A percentile compares a stretch with the other conserved stretches of the same genome.
Conservation (phyloP, 1,140 invertebrate species). For the Drosophila bocki region DNA sequence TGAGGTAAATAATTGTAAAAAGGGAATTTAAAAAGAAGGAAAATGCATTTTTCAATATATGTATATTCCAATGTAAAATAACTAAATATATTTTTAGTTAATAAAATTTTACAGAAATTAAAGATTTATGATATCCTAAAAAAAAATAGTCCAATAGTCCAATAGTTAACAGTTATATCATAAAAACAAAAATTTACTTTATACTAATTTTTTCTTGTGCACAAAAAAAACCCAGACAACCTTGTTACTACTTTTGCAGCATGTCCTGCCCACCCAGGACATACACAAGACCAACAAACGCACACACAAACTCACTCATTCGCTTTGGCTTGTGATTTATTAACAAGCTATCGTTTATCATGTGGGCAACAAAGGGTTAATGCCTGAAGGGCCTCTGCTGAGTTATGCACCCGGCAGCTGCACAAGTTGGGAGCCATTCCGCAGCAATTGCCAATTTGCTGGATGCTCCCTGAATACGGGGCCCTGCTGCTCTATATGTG, state of each 20-base stretch:
- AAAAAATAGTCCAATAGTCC: too few relatives aligned
- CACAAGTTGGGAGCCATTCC: slow-evolving; percentile 31
- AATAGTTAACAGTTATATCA: too few relatives aligned
- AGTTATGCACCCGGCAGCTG: slow-evolving; percentile 42
- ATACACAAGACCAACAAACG: slow-evolving; percentile 25
- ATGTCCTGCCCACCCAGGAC: slow-evolving; percentile 27
- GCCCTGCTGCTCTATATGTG: not conserved
- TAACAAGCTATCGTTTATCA: slow-evolving; percentile 80
- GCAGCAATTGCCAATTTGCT: slow-evolving; percentile 53
- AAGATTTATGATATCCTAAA: too few relatives aligned
- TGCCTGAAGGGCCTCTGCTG: slow-evolving; percentile 35
- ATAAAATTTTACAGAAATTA: too few relatives aligned
- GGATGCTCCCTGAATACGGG: slow-evolving; percentile 5
- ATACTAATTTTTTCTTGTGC: not conserved
- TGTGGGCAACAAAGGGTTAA: slow-evolving; percentile 76
- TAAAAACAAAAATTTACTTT: too few relatives aligned
- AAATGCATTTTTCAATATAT: not conserved
- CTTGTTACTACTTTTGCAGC: slow-evolving; percentile 42
- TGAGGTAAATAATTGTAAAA: slow-evolving; percentile 1
- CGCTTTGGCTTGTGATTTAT: slow-evolving; percentile 69
- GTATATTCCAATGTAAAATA: too few relatives aligned
- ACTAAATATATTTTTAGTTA: too few relatives aligned
- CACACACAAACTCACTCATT: slow-evolving; percentile 18
- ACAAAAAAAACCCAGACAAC: slow-evolving; percentile 10
- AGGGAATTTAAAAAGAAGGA: not conserved